Evolutionary conservation across 2,113 vertebrate genomes (phyloP).

Genomic region (Rynchops niger): DNA sequence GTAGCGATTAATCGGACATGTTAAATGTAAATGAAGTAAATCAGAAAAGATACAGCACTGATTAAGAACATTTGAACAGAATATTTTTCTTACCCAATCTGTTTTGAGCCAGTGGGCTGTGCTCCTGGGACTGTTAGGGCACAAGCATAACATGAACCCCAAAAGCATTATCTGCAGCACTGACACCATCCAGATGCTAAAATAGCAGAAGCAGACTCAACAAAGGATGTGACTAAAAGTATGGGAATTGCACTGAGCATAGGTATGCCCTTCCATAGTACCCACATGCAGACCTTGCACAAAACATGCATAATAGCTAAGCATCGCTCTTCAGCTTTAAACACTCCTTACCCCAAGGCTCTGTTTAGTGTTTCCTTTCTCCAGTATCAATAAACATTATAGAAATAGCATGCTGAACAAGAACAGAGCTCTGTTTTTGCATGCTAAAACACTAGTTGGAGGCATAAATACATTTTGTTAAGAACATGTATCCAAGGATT

Average conservation of each 20-base stretch:
- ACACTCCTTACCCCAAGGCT: not conserved
- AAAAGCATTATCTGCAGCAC: not conserved
- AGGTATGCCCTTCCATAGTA: not conserved
- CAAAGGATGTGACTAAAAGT: not conserved
- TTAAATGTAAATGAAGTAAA: not conserved
- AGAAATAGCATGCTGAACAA: not conserved
- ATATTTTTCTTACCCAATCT: not conserved
- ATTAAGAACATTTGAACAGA: not conserved
- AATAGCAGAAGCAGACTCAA: not conserved
- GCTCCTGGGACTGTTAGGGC: not conserved
- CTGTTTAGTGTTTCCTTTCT: not conserved
- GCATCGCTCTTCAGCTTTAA: not conserved
- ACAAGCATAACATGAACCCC: not conserved
- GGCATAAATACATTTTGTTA: slow-evolving; percentile 16
- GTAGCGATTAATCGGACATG: not conserved
- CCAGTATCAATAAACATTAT: not conserved
- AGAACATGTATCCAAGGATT: slow-evolving; percentile 31
- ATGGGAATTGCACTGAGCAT: not conserved
- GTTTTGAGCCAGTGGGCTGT: not conserved
- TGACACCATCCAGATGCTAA: not conserved
- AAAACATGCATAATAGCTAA: not conserved
- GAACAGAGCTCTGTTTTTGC: not conserved
- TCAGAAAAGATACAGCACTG: not conserved
- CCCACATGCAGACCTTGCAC: not conserved
- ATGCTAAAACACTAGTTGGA: not conserved